These are phyloP conservation scores for Sarcophilus harrisii DNA, from an alignment of 2,797 vertebrate genomes.

Conservation along the genomic window DNA sequence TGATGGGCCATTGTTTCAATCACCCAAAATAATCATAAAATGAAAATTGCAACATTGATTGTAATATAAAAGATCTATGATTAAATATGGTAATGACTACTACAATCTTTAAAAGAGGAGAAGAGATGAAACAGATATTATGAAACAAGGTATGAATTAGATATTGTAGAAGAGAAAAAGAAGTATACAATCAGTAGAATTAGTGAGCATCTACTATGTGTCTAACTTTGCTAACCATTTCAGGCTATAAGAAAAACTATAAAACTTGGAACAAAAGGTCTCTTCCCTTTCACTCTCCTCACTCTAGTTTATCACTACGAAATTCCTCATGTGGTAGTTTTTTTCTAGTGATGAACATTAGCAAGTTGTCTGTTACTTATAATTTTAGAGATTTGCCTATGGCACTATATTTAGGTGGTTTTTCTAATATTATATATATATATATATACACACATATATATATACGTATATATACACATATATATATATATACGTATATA, in stretches of 20 bases:
- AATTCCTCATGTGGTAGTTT: background rate
- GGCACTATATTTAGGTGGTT: background rate
- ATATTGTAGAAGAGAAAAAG: background rate
- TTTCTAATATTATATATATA: background rate
- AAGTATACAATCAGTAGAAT: background rate
- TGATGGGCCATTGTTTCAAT: fast-evolving
- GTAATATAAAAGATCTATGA: background rate
- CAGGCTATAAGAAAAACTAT: background rate
- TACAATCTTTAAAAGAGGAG: background rate
- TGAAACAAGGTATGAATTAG: background rate
- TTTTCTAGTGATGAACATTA: background rate
- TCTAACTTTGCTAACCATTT: background rate
- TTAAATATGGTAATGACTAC: background rate
- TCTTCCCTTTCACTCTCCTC: background rate
- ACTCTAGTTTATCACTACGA: background rate
- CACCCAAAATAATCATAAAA: background rate
- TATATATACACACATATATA: too few species aligned
- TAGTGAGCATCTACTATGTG: background rate
- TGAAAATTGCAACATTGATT: background rate
- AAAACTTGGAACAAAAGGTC: background rate
- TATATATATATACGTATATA: background rate
- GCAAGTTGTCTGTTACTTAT: background rate
- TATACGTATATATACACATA: too few species aligned
- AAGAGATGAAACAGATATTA: background rate
- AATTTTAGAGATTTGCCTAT: background rate